These are phyloP conservation scores for Dendroctonus ponderosae DNA, from an alignment of 1,140 invertebrate species.

Conservation along the genomic window DNA sequence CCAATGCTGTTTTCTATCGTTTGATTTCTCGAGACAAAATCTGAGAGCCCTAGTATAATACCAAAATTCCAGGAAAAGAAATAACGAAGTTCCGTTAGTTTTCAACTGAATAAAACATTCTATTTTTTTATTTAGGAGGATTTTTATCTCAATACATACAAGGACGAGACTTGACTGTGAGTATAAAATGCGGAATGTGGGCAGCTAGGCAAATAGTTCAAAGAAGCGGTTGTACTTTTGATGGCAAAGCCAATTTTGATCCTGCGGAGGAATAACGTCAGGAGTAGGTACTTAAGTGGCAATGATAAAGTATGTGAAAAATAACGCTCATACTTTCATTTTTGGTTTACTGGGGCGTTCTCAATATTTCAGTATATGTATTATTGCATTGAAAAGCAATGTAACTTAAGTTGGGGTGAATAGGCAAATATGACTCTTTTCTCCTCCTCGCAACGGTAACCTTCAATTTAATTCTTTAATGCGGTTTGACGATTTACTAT, in stretches of 20 bases:
- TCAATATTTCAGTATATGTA: too few relatives aligned
- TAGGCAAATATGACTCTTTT: too few relatives aligned
- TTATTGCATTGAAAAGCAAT: too few relatives aligned
- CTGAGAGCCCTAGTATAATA: background rate
- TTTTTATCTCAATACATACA: constrained; percentile 90
- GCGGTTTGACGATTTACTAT: too few relatives aligned
- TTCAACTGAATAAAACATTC: background rate
- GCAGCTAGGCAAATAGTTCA: constrained; percentile 83
- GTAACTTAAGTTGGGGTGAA: too few relatives aligned
- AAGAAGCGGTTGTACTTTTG: constrained; percentile 82
- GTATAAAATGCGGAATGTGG: constrained; percentile 87
- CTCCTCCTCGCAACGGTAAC: too few relatives aligned
- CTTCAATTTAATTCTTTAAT: too few relatives aligned
- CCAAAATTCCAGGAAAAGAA: background rate
- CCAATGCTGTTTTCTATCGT: background rate
- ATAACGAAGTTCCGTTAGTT: background rate
- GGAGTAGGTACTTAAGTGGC: background rate
- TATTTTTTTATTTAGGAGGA: constrained; percentile 58
- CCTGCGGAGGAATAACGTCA: constrained; percentile 11
- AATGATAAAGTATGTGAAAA: too few relatives aligned
- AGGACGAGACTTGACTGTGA: constrained; percentile 70
- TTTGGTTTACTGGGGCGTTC: background rate
- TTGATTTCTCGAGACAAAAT: background rate
- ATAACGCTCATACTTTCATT: too few relatives aligned
- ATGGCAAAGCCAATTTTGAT: constrained; percentile 57